Evolutionary conservation across 37 sponge, comb jelly and placozoan species (phyloP).

Genomic region (Oopsacas minuta): DNA sequence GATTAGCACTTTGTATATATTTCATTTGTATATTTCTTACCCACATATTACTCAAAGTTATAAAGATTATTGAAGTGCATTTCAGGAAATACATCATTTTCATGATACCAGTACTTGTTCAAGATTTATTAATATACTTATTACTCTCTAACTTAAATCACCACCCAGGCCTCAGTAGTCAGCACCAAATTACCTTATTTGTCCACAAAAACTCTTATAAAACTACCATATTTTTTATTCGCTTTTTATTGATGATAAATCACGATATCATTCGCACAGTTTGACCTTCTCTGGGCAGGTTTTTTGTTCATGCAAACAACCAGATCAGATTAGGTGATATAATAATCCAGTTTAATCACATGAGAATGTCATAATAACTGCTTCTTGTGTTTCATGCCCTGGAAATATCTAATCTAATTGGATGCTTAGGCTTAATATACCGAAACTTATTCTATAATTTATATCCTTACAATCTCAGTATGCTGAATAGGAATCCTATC

Average conservation of each 20-base stretch:
- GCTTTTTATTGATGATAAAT: not conserved
- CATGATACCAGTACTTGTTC: too few species aligned
- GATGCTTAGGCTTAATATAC: not conserved
- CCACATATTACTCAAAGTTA: too few species aligned
- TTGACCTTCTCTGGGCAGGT: not conserved
- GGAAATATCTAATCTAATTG: not conserved
- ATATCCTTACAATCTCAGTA: not conserved
- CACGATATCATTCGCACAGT: not conserved
- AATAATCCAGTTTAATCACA: not conserved
- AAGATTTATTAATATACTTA: too few species aligned
- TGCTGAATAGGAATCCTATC: slow-evolving; percentile 4
- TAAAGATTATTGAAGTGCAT: too few species aligned
- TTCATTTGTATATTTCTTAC: too few species aligned
- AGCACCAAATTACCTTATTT: too few species aligned
- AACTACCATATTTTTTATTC: too few species aligned
- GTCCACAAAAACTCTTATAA: too few species aligned
- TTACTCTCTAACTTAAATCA: too few species aligned
- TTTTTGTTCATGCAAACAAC: slow-evolving; percentile 6
- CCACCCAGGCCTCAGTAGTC: too few species aligned
- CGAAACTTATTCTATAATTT: not conserved
- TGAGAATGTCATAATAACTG: not conserved
- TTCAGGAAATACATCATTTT: too few species aligned
- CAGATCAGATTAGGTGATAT: not conserved
- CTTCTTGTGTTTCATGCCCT: slow-evolving; percentile 16
- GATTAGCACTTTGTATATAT: too few species aligned